Evolutionary conservation across 1,140 invertebrate species (phyloP), one percentile per base, ranked within the genome.

Genomic region (Frieseomelitta varia): DNA sequence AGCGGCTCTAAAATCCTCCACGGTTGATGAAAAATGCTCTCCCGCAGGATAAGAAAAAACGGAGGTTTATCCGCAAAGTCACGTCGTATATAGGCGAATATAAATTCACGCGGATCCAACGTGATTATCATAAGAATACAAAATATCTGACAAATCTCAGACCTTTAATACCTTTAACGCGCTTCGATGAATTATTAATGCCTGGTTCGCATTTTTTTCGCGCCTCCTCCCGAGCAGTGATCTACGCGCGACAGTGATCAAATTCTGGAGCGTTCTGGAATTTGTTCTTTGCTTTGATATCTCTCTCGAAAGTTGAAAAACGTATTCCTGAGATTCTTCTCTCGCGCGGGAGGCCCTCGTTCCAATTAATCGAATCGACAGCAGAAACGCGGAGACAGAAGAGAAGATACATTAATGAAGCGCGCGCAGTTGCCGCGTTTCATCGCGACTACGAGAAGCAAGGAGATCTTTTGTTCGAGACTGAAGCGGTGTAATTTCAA

Each of bases 1-100:
- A 39, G 27, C 39, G 24, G 77, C 83, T 85, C 67, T 76, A 87
- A 85, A 85, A 76, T 47, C 65, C 56, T 82, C 84, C 84, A 34
- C 19, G 80, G 30, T 58, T 47, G 58, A 80, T 61, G 74, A 85
- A 51, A 58, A 56, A 84, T 87, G 34, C 72, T 73, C 81, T 73
- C 84, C 68, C 24, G 74, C 14, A 55, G 69, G 30, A 34, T 47
- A 30, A 69, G 82, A 21, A 58, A 51, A 39, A 55, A 68, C 51
- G 17, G 55, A 27, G 75, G 61, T 86, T 63, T 3, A 73, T 27
- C 53, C 15, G 34, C 21, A 15, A 86, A 65, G 47, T 85, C 63
- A n/a, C 39, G 21, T 30, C 14, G 14, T 4, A 10, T 2, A 34
- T 3, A 17, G 27, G 30, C 0, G 4, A 30, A 30, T 27, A 30